A percentile compares a stretch with the other conserved stretches of the same genome.
Conservation (phyloP, 2,113 vertebrate genomes). For the Rafetus swinhoei region DNA sequence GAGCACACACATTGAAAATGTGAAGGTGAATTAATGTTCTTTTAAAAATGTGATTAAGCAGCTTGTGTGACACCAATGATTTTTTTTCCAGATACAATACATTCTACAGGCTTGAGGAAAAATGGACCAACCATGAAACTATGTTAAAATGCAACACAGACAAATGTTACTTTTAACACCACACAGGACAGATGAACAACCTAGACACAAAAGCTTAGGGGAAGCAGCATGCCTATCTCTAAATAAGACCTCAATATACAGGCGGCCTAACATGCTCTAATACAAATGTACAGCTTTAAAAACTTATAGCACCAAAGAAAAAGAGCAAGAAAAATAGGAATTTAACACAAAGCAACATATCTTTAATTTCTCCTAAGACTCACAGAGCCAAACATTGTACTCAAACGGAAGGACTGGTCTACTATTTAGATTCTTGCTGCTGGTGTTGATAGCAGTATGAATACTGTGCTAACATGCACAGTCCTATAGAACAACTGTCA, state of each 20-base stretch:
- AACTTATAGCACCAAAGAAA: neutral
- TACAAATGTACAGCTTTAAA: neutral
- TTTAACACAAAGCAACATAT: too few relatives aligned
- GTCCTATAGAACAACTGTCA: slow-evolving; percentile 7
- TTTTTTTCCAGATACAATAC: neutral
- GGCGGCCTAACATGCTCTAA: neutral
- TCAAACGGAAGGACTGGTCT: neutral
- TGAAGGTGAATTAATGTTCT: neutral
- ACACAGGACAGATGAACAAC: neutral
- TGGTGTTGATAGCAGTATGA: neutral
- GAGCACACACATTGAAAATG: neutral
- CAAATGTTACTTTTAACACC: neutral
- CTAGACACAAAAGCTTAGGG: accelerated
- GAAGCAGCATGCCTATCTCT: neutral
- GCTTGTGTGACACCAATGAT: neutral
- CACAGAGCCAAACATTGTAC: neutral
- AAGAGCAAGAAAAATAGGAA: neutral
- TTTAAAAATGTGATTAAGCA: neutral
- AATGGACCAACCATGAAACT: neutral
- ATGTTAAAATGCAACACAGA: neutral
- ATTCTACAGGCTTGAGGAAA: neutral
- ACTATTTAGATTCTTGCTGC: neutral
- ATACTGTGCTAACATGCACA: neutral
- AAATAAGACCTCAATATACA: neutral
- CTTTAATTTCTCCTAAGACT: neutral